phyloP scores from a whole-genome alignment of 2,888 invertebrate genomes.

The Latheticus oryzae region DNA sequence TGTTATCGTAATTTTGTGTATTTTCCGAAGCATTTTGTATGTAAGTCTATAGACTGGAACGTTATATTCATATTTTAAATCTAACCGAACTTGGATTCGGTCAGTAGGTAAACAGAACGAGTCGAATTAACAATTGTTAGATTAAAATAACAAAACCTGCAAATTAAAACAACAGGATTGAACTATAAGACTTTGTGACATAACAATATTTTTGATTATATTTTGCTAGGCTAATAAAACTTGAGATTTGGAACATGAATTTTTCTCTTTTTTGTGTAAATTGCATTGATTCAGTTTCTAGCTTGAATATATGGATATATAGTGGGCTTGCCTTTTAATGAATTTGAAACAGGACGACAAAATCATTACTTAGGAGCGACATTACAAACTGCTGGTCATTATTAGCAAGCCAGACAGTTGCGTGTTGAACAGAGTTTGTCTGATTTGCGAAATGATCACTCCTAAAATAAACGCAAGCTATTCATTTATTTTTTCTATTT shows the following conservation, averaged over 20 bases:
- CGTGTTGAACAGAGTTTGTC: constrained; percentile 3
- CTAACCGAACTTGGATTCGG: constrained; percentile 15
- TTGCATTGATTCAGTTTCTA: no score
- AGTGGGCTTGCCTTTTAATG: background rate
- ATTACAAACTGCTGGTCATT: constrained; percentile 9
- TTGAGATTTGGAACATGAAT: no score
- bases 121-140: constrained; percentile 17
- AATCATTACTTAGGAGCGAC: background rate
- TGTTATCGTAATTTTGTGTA: no score
- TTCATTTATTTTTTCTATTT: background rate
- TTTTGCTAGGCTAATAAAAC: no score
- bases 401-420: constrained; percentile 8
- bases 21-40: constrained; percentile 3
- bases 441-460: constrained; percentile 8
- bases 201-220: no score
- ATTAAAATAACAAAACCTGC: constrained; percentile 22
- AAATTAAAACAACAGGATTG: constrained; percentile 8
- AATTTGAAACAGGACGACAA: constrained; percentile 1
- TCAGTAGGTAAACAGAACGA: constrained; percentile 30
- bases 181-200: background rate
- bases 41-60: constrained; percentile 1
- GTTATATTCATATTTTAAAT: constrained; percentile 17
- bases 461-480: constrained; percentile 1
- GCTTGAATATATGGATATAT: no score
- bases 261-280: no score